Evolutionary conservation across 2,113 vertebrate species (phyloP).

Genomic region (Strigops habroptila): DNA sequence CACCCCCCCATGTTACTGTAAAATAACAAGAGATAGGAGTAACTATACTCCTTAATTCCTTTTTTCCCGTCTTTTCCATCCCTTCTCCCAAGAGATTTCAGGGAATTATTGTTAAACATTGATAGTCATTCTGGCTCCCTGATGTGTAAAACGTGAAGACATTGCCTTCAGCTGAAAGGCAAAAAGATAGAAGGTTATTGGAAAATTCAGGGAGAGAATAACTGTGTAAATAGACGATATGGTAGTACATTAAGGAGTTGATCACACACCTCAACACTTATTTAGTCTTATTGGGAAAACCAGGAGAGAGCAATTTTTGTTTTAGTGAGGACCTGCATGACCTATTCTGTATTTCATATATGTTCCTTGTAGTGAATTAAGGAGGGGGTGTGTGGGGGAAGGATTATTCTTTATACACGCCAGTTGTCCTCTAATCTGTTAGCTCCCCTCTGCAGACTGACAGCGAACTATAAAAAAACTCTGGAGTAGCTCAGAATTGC

Average conservation of each 20-base stretch:
- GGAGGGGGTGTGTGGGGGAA: background rate
- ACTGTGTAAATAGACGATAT: background rate
- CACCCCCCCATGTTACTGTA: background rate
- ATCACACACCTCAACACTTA: background rate
- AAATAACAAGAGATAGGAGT: background rate
- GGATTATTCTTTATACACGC: fast-evolving
- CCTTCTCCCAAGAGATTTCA: background rate
- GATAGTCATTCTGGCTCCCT: background rate
- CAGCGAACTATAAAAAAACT: background rate
- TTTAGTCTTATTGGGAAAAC: background rate
- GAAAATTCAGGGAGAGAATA: background rate
- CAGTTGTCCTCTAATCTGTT: background rate
- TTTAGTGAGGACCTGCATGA: background rate
- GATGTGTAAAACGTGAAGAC: background rate
- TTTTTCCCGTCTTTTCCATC: background rate
- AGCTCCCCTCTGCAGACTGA: background rate
- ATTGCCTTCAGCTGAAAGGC: background rate
- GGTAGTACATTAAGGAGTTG: fast-evolving
- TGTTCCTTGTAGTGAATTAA: background rate
- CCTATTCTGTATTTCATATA: background rate
- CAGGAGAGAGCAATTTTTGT: background rate
- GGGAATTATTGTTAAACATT: background rate
- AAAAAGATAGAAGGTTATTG: background rate
- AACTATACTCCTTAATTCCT: background rate
- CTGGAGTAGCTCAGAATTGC: background rate